These are phyloP conservation scores for Brachyhypopomus gauderio DNA, from an alignment of 2,113 vertebrate species.

Conservation along the genomic window DNA sequence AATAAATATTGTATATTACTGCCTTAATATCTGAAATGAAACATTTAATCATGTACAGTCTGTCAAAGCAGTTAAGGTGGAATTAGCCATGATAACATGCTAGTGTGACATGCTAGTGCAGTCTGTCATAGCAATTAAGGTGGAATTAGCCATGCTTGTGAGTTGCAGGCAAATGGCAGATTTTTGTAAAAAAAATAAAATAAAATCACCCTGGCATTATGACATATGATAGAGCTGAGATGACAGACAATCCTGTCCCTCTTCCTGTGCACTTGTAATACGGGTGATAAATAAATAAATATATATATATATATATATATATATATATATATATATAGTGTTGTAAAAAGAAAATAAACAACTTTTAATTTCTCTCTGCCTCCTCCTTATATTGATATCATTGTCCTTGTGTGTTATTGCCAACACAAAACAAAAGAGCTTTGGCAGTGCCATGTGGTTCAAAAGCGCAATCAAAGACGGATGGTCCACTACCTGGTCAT, in stretches of 20 bases:
- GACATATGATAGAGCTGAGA: slow-evolving; percentile 12
- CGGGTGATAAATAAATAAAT: slow-evolving; percentile 45
- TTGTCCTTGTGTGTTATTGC: background rate
- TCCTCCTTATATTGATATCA: background rate
- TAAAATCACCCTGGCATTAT: background rate
- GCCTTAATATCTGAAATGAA: slow-evolving; percentile 55
- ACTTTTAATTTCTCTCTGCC: background rate
- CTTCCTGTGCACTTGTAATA: slow-evolving; percentile 63
- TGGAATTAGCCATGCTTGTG: slow-evolving; percentile 11
- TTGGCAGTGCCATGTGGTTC: background rate
- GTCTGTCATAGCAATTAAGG: background rate
- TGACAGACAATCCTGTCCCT: slow-evolving; percentile 23
- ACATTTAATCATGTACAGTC: slow-evolving; percentile 16
- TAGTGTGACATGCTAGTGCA: background rate
- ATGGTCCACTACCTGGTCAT: background rate
- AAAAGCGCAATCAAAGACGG: background rate
- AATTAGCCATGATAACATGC: slow-evolving; percentile 24
- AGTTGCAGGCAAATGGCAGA: background rate
- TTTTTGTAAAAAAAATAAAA: slow-evolving; percentile 25
- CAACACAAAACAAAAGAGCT: background rate
- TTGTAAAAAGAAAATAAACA: slow-evolving; percentile 1
- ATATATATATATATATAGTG: slow-evolving; percentile 41
- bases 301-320: slow-evolving; percentile 41
- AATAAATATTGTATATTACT: slow-evolving; percentile 57
- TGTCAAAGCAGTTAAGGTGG: background rate